phyloP scores from a whole-genome alignment of 1,140 invertebrate species.

The Temnothorax nylanderi region DNA sequence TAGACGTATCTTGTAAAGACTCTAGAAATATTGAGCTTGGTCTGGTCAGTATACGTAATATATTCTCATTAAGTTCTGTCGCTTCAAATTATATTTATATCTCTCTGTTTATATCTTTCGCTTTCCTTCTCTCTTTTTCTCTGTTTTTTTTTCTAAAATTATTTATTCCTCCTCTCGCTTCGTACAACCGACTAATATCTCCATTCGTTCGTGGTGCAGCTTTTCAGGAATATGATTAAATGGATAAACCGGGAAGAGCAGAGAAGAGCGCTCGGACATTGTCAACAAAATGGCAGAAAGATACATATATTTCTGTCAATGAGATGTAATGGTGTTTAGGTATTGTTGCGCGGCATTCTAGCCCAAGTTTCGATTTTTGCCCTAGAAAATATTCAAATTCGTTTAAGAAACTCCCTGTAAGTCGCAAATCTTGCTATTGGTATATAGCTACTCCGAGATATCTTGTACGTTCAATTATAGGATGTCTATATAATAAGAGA shows the following conservation, averaged over 20 bases:
- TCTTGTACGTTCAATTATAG: conserved; percentile 50
- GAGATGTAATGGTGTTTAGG: not conserved
- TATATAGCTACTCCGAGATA: conserved; percentile 28
- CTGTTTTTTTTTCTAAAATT: conserved; percentile 41
- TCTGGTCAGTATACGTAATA: conserved; percentile 85
- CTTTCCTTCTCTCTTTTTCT: conserved; percentile 14
- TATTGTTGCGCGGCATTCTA: not conserved
- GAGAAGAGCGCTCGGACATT: not conserved
- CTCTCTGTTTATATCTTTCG: conserved; percentile 43
- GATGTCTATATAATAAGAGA: conserved; percentile 67
- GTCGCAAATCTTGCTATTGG: conserved; percentile 2
- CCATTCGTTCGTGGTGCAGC: conserved; percentile 70
- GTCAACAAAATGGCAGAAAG: not conserved
- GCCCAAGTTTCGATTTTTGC: conserved; percentile 11
- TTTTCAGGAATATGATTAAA: conserved; percentile 66
- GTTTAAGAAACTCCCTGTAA: conserved; percentile 27
- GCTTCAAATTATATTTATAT: conserved; percentile 70
- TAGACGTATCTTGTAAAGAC: conserved; percentile 83
- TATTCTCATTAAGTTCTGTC: conserved; percentile 70
- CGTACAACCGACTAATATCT: conserved; percentile 50
- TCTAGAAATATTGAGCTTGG: conserved; percentile 86
- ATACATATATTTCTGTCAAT: not conserved
- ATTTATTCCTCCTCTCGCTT: conserved; percentile 37
- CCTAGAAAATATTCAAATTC: not conserved
- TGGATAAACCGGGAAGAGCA: not conserved